Evolutionary conservation across 2,888 invertebrate genomes (phyloP).

Genomic region (Lithophane socia): DNA sequence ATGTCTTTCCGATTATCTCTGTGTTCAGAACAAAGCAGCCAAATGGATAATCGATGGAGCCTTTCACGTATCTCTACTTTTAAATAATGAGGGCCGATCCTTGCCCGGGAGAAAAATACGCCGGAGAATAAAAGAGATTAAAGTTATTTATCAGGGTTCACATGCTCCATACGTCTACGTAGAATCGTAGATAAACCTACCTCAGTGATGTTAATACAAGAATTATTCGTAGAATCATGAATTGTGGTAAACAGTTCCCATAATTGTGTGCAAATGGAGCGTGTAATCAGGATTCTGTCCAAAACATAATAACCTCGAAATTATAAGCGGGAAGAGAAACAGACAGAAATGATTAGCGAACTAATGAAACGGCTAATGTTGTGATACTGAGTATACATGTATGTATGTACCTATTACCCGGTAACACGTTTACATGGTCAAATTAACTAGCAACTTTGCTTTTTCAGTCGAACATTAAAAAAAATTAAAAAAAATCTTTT

Average conservation of each 20-base stretch:
- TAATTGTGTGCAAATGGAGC: conserved; percentile 44
- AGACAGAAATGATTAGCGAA: conserved; percentile 46
- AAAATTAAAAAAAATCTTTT: too few relatives aligned
- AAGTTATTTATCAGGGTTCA: conserved; percentile 61
- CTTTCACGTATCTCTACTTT: conserved; percentile 75
- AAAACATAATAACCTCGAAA: conserved; percentile 49
- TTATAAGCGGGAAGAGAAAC: conserved; percentile 47
- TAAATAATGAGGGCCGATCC: conserved; percentile 73
- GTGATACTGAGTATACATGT: background rate
- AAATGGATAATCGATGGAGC: conserved; percentile 81
- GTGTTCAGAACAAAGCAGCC: conserved; percentile 70
- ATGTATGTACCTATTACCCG: background rate
- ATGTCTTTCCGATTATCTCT: conserved; percentile 67
- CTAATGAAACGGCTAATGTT: conserved; percentile 35
- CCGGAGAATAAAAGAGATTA: conserved; percentile 57
- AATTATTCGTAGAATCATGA: conserved; percentile 33
- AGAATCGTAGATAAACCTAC: background rate
- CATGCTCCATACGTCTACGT: conserved; percentile 1
- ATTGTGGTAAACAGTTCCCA: conserved; percentile 39
- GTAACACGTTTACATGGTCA: background rate
- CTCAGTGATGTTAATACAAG: conserved; percentile 21
- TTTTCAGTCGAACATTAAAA: background rate
- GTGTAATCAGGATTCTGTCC: conserved; percentile 58
- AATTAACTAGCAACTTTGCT: background rate
- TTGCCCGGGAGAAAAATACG: conserved; percentile 60